Percentiles rank a stretch among this genome's conserved stretches.
phyloP scores from a whole-genome alignment of 2,113 vertebrate genomes.

The Craseonycteris thonglongyai region DNA sequence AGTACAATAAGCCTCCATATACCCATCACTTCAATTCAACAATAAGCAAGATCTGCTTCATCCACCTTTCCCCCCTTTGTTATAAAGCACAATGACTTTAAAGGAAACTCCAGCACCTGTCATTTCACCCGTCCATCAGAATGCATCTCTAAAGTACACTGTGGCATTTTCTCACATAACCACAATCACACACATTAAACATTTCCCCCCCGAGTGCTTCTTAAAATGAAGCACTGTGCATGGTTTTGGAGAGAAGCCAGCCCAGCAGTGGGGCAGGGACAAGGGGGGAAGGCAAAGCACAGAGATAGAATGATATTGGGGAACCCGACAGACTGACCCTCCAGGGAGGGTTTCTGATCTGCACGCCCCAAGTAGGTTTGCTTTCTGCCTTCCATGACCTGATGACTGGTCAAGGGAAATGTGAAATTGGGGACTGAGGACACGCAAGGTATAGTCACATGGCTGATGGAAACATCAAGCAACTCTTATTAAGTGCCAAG shows the following conservation, averaged over 20 bases:
- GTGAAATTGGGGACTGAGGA: rapidly evolving
- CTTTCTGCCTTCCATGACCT: neutral
- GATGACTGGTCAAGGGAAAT: neutral
- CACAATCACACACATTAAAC: neutral
- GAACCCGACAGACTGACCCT: neutral
- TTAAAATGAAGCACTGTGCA: neutral
- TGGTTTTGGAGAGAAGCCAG: neutral
- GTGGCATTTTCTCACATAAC: neutral
- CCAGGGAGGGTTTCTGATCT: neutral
- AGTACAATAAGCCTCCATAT: rapidly evolving
- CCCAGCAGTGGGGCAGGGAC: neutral
- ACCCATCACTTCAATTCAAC: neutral
- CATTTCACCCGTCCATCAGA: neutral
- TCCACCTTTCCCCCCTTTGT: neutral
- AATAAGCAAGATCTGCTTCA: neutral
- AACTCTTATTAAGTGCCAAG: too few species aligned
- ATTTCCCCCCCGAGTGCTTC: neutral
- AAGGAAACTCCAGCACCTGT: neutral
- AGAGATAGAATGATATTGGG: rapidly evolving
- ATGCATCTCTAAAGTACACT: neutral
- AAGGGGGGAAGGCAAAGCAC: neutral
- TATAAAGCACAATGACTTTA: neutral
- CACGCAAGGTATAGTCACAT: rapidly evolving
- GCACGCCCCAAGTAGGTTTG: rapidly evolving
- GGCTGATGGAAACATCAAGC: neutral